A percentile compares a stretch with the other conserved stretches of the same genome.
phyloP scores from a whole-genome alignment of 2,113 vertebrate genomes.

The Ceratotherium simum region DNA sequence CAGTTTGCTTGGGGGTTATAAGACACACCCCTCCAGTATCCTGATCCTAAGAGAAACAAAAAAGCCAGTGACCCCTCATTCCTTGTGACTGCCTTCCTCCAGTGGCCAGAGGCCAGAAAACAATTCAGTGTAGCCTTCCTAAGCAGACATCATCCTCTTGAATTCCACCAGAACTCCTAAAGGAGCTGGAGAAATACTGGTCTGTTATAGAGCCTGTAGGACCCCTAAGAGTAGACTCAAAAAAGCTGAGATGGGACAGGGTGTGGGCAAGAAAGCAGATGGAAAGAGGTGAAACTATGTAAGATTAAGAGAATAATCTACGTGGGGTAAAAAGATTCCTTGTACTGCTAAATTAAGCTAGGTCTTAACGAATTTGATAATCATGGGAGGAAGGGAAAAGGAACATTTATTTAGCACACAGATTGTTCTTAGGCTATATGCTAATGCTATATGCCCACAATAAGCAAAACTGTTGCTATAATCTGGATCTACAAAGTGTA shows the following conservation, averaged over 20 bases:
- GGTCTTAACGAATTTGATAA: not conserved
- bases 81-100: not conserved
- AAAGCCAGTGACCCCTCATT: not conserved
- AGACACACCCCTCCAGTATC: not conserved
- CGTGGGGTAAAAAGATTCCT: not conserved
- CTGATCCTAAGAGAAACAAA: not conserved
- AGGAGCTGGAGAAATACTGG: not conserved
- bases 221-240: not conserved
- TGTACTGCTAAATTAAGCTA: not conserved
- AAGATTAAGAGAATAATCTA: not conserved
- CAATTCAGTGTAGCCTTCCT: not conserved
- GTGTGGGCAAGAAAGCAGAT: not conserved
- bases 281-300: not conserved
- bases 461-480: not conserved
- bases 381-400: not conserved
- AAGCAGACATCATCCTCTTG: not conserved
- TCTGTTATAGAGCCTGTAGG: not conserved
- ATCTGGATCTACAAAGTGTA: not conserved
- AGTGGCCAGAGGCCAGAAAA: conserved; percentile 9
- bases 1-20: not conserved
- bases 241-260: not conserved
- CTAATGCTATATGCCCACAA: not conserved
- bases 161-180: not conserved
- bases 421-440: not conserved
- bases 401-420: not conserved